Conservation (phyloP, 1,140 invertebrate genomes). For the Holcopasites calliopsidis region DNA sequence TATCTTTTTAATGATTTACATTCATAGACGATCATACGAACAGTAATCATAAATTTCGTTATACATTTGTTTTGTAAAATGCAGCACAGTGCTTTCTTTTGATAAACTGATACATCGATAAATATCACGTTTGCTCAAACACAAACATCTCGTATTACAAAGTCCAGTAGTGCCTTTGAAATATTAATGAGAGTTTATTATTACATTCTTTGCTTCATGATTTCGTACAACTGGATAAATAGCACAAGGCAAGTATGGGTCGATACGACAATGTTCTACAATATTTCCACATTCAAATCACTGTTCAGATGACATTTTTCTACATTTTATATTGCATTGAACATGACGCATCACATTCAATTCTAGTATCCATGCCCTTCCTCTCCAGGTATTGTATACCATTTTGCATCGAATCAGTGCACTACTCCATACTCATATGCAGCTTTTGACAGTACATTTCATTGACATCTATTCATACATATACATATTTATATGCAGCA, state of each 20-base stretch:
- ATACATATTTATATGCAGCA: background rate
- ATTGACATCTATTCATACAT: background rate
- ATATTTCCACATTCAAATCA: slow-evolving; percentile 41
- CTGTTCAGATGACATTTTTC: slow-evolving; percentile 37
- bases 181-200: slow-evolving; percentile 66
- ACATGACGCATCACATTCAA: slow-evolving; percentile 40
- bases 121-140: background rate
- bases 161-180: slow-evolving; percentile 31
- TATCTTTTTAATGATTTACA: slow-evolving; percentile 5
- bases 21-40: slow-evolving; percentile 23
- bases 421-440: slow-evolving; percentile 26
- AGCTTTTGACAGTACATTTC: background rate
- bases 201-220: slow-evolving; percentile 75
- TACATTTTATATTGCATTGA: slow-evolving; percentile 46
- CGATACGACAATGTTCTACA: slow-evolving; percentile 53
- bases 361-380: slow-evolving; percentile 43
- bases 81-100: background rate
- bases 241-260: slow-evolving; percentile 78
- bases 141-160: background rate
- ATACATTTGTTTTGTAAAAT: background rate
- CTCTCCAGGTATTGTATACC: slow-evolving; percentile 50
- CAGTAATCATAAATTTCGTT: background rate
- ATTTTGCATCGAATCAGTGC: slow-evolving; percentile 13
- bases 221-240: slow-evolving; percentile 77
- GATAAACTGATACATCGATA: background rate